A percentile compares a stretch with the other conserved stretches of the same genome.
Evolutionary conservation across 2,113 vertebrate species (phyloP).

Genomic region (Coreoperca whiteheadi): DNA sequence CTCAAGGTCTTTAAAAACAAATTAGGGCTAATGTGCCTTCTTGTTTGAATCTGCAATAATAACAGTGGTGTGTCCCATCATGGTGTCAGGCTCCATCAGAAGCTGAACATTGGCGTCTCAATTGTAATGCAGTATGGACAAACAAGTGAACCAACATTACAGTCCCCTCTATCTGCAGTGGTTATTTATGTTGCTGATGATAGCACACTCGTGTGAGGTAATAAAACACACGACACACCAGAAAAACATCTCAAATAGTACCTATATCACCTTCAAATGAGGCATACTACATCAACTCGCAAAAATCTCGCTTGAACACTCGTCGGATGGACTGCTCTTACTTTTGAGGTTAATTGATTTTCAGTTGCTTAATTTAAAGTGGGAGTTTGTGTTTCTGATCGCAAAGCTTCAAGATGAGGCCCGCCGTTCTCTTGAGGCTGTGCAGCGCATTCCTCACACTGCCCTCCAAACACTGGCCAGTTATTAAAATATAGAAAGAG

Average conservation of each 20-base stretch:
- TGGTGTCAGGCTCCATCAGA: not conserved
- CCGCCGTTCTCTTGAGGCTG: slow-evolving; percentile 13
- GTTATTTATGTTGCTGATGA: not conserved
- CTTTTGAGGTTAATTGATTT: slow-evolving; percentile 60
- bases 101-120: not conserved
- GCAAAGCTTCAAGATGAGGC: slow-evolving; percentile 32
- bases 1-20: not conserved
- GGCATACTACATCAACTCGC: not conserved
- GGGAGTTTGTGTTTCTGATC: slow-evolving; percentile 31
- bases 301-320: not conserved
- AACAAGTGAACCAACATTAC: not conserved
- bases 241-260: not conserved
- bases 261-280: slow-evolving; percentile 16
- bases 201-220: not conserved
- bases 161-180: not conserved
- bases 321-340: not conserved
- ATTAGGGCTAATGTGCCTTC: not conserved
- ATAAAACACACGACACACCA: not conserved
- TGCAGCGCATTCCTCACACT: slow-evolving; percentile 4
- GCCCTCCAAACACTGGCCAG: slow-evolving; percentile 34
- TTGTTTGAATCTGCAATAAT: not conserved
- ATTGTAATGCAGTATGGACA: not conserved
- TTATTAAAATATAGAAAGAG: slow-evolving; percentile 62
- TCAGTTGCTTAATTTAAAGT: slow-evolving; percentile 40
- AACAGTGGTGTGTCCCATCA: not conserved